These are phyloP conservation scores for Chrysemys picta DNA, from an alignment of 2,113 vertebrate genomes.

Conservation along the genomic window DNA sequence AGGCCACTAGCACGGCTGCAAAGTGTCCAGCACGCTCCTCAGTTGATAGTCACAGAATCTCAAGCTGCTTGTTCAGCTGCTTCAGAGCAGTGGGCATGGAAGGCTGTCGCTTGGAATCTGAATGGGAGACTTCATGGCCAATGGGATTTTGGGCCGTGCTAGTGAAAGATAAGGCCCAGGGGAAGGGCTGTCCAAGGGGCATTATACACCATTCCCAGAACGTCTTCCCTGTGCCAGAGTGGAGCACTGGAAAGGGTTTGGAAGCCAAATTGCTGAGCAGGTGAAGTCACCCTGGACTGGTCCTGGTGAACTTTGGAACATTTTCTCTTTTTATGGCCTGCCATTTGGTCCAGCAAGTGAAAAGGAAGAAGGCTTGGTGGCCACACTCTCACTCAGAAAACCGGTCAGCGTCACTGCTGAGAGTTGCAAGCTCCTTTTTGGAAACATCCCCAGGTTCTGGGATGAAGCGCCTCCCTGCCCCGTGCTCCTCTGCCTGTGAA, in stretches of 20 bases:
- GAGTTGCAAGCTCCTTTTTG: neutral
- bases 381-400: neutral
- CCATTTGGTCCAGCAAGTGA: slow-evolving; percentile 62
- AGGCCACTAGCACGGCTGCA: too few species aligned
- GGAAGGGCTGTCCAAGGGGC: too few species aligned
- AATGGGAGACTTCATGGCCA: neutral
- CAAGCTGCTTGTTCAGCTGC: too few species aligned
- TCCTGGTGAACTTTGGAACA: slow-evolving; percentile 65
- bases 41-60: too few species aligned
- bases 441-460: neutral
- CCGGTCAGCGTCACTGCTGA: rapidly evolving
- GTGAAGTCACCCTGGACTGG: slow-evolving; percentile 64
- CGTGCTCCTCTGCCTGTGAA: neutral
- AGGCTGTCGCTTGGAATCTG: too few species aligned
- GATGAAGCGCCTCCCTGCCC: neutral
- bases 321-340: slow-evolving; percentile 71
- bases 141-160: neutral
- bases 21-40: too few species aligned
- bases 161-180: neutral
- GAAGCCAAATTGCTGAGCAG: slow-evolving; percentile 68
- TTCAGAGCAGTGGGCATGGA: too few species aligned
- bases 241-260: slow-evolving; percentile 46
- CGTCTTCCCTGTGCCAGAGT: too few species aligned
- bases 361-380: slow-evolving; percentile 45
- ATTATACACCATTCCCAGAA: neutral